These are phyloP conservation scores for Acrossocheilus fasciatus DNA, from an alignment of 2,797 vertebrate species.

Conservation along the genomic window DNA sequence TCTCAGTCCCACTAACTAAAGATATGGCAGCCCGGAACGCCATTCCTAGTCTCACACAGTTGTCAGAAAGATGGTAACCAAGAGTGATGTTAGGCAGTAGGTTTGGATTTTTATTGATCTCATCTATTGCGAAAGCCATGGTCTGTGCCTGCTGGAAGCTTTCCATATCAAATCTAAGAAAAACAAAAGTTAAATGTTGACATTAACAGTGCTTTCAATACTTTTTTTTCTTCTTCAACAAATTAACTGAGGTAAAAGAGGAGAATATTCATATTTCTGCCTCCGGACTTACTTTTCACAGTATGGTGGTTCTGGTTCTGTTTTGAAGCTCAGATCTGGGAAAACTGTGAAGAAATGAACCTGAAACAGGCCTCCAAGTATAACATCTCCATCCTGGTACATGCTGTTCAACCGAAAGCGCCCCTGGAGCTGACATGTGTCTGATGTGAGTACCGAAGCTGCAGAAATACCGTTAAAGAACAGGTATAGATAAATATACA, in stretches of 20 bases:
- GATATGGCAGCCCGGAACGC: slow-evolving; percentile 75
- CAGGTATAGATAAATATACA: slow-evolving; percentile 14
- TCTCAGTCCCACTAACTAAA: slow-evolving; percentile 44
- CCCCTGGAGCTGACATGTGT: slow-evolving; percentile 44
- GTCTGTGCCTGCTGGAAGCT: slow-evolving; percentile 69
- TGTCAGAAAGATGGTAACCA: slow-evolving; percentile 79
- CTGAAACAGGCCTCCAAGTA: slow-evolving; percentile 73
- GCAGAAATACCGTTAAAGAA: slow-evolving; percentile 28
- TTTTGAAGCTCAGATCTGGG: slow-evolving; percentile 69
- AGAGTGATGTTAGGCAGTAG: slow-evolving; percentile 76
- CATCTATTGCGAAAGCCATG: slow-evolving; percentile 74
- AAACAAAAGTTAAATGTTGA: background rate
- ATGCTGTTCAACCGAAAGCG: slow-evolving; percentile 61
- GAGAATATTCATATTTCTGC: too few relatives aligned
- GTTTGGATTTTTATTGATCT: slow-evolving; percentile 73
- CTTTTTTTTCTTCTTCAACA: too few relatives aligned
- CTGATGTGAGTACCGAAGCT: background rate
- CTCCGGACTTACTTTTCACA: slow-evolving; percentile 47
- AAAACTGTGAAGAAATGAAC: slow-evolving; percentile 68
- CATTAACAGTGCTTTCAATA: too few relatives aligned
- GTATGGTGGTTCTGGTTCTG: slow-evolving; percentile 65
- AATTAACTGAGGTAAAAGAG: too few relatives aligned
- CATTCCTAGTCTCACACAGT: slow-evolving; percentile 72
- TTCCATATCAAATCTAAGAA: slow-evolving; percentile 66
- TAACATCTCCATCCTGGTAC: slow-evolving; percentile 70